phyloP scores from a whole-genome alignment of 2,888 invertebrate genomes.

The Ligdia adustata region DNA sequence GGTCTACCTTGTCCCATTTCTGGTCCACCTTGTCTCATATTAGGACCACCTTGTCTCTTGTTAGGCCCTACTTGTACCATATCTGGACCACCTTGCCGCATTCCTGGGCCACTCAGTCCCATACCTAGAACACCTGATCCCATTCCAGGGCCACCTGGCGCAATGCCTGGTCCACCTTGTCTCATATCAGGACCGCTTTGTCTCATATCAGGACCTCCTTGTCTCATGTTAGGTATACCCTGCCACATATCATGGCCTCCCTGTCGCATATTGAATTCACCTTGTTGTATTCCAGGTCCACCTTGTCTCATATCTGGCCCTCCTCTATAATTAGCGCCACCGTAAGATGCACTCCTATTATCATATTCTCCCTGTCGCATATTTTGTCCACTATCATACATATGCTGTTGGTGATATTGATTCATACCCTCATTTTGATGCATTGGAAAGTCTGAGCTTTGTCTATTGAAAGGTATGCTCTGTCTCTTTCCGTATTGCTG shows the following conservation, averaged over 20 bases:
- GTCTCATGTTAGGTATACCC: conserved; percentile 38
- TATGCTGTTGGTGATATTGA: conserved; percentile 44
- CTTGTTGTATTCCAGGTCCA: conserved; percentile 1
- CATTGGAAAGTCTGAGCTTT: conserved; percentile 39
- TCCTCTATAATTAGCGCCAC: conserved; percentile 5
- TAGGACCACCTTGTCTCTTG: conserved; percentile 24
- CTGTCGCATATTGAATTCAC: conserved; percentile 5
- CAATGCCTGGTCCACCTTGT: conserved; percentile 14
- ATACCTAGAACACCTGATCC: conserved; percentile 57
- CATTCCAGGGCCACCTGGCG: conserved; percentile 17
- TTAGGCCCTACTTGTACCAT: conserved; percentile 39
- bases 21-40: conserved; percentile 25
- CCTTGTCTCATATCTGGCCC: conserved; percentile 2
- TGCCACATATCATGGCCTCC: conserved; percentile 10
- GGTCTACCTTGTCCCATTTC: conserved; percentile 13
- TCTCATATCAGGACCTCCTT: conserved; percentile 12
- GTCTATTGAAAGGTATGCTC: conserved; percentile 46
- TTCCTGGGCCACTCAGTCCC: conserved; percentile 55
- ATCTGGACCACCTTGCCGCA: conserved; percentile 60
- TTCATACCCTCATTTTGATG: conserved; percentile 43
- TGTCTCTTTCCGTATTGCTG: conserved; percentile 49
- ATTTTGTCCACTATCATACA: conserved; percentile 33
- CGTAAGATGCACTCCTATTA: conserved; percentile 13
- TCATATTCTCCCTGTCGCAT: conserved; percentile 29
- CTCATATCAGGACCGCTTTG: conserved; percentile 16